Percentiles rank a stretch among this genome's conserved stretches.
Evolutionary conservation across 2,888 invertebrate species (phyloP).

Genomic region (Catocala fraxini): DNA sequence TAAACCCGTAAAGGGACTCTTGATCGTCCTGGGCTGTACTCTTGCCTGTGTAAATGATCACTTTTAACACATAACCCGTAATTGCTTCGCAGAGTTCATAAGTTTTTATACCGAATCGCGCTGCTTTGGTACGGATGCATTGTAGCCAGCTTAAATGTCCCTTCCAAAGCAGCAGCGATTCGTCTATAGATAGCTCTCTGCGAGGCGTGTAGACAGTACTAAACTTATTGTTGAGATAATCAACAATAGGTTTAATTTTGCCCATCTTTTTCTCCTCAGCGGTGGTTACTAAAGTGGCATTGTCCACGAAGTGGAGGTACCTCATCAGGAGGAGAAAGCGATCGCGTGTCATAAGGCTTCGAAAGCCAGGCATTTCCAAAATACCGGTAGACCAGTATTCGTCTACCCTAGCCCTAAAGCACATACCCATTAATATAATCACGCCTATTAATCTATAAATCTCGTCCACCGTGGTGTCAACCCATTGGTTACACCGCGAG

Average conservation of each 20-base stretch:
- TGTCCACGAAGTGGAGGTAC: slow-evolving; percentile 18
- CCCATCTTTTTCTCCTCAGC: slow-evolving; percentile 14
- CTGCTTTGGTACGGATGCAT: slow-evolving; percentile 2
- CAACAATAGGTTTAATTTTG: slow-evolving; percentile 24
- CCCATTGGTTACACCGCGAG: too few relatives aligned
- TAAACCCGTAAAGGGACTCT: slow-evolving; percentile 23
- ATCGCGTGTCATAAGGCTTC: slow-evolving; percentile 11
- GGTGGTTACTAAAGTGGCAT: neutral
- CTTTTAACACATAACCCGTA: slow-evolving; percentile 32
- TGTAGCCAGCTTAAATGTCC: slow-evolving; percentile 21
- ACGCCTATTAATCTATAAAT: slow-evolving; percentile 3
- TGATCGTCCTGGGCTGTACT: neutral
- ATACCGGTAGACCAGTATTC: slow-evolving; percentile 32
- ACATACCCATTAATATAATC: slow-evolving; percentile 12
- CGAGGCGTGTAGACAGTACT: slow-evolving; percentile 14
- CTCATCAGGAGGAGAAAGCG: slow-evolving; percentile 24
- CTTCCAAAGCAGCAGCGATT: slow-evolving; percentile 42
- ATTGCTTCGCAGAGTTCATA: slow-evolving; percentile 23
- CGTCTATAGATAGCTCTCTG: slow-evolving; percentile 31
- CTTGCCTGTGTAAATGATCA: slow-evolving; percentile 35
- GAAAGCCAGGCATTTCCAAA: slow-evolving; percentile 37
- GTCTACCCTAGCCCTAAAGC: slow-evolving; percentile 10
- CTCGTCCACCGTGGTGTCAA: slow-evolving; percentile 6
- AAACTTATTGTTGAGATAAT: slow-evolving; percentile 17
- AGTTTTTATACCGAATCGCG: slow-evolving; percentile 34